Base-by-base conservation (phyloP, 1,140 invertebrate genomes). In the Halictus rubicundus region DNA sequence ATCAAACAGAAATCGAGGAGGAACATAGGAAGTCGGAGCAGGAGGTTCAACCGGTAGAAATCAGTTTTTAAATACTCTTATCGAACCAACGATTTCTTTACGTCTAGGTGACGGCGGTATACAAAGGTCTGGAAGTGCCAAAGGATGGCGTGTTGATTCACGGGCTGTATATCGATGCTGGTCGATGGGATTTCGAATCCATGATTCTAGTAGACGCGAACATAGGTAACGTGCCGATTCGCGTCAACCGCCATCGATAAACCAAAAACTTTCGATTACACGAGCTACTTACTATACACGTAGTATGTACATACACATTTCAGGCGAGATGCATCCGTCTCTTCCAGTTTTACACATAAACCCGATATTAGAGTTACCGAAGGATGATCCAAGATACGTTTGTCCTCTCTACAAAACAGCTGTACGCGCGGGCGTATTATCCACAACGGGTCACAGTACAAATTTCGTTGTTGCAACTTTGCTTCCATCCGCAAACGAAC, bases 371-470 rank as follows among this genome's bases (percentile, higher is more conserved):
- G 92, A 94, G 71, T 91, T 95, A 84, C 94, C 94, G 8, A 92
- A 94, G 42, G 91, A 95, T n/a, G 94, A 95, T 85, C 89, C 91
- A 9, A 94, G 96, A 64, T 98, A 98, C 88, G 93, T 95, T 32
- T 94, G 95, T 59, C 97, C 97, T 0, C 90, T 98, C 14, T 98
- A 98, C 89, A 98, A 98, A 93, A 98, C 97, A 1, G 95, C 96
- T n/a, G 94, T 96, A 61, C 92, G 97, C 71, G 97, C 97, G 42
- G 97, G 97, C 61, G 95, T 95, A 2, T 93, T 98, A 9, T 97
- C 97, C 32, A 98, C 97, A 0, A 98, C 97, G 7, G 97, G 97
- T 3, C 97, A 97, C 88, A 98, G 97, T 70, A 98, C 97, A 1
- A 98, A 98, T 93, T 98, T 97, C 91, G 96, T 98, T 9, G 94